These are phyloP conservation scores for Oncorhynchus gorbuscha DNA, from an alignment of 2,113 vertebrate genomes.

Conservation along the genomic window DNA sequence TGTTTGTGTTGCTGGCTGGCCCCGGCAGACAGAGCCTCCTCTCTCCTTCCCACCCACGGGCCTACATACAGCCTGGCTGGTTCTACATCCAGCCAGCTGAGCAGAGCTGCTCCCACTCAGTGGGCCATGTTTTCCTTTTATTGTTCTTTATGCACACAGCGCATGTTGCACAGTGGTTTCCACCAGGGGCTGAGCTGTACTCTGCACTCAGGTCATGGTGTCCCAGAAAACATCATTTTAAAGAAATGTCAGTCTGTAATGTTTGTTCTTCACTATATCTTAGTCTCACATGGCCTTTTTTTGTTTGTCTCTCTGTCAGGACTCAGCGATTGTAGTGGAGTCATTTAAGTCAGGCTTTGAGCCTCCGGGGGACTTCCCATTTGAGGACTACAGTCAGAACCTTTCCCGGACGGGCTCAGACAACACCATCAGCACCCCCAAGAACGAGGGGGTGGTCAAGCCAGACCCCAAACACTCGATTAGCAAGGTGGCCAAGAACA, in stretches of 20 bases:
- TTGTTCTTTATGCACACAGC: too few relatives aligned
- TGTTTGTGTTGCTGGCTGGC: too few relatives aligned
- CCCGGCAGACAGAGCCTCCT: not conserved
- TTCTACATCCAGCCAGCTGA: too few relatives aligned
- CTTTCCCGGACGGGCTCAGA: constrained; percentile 94
- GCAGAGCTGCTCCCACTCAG: too few relatives aligned
- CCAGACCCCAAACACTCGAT: constrained; percentile 86
- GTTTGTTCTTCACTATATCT: not conserved
- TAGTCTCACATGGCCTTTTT: not conserved
- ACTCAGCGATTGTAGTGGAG: constrained; percentile 91
- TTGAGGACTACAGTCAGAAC: constrained; percentile 97
- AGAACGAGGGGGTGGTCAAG: constrained; percentile 68
- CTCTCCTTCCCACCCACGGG: not conserved
- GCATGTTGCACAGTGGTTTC: too few relatives aligned
- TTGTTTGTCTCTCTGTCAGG: constrained; percentile 67
- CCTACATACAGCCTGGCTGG: not conserved
- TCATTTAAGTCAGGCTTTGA: constrained; percentile 98
- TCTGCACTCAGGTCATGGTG: too few relatives aligned
- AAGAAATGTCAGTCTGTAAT: too few relatives aligned
- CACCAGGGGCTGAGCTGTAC: too few relatives aligned
- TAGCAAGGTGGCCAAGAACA: constrained; percentile 89
- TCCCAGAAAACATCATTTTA: too few relatives aligned
- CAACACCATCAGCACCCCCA: constrained; percentile 90
- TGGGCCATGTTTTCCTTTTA: too few relatives aligned
- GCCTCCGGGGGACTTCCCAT: constrained; percentile 92